Base-by-base conservation (phyloP, 1,140 invertebrate genomes). In the Lordiphosa clarofinis region DNA sequence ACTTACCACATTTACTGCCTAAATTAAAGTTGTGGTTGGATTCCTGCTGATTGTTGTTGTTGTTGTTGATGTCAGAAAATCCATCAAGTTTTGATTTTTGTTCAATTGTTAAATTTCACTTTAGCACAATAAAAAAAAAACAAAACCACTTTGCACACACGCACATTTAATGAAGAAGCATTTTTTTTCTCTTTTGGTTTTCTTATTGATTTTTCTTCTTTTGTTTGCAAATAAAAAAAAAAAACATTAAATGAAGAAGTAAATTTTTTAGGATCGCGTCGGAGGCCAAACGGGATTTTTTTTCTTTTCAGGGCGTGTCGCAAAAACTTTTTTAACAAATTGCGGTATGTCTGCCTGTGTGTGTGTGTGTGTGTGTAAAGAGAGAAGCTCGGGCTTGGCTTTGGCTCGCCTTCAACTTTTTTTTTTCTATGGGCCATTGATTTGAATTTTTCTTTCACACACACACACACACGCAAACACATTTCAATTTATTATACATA, bases 371-470 rank as follows among this genome's bases (percentile, higher is more conserved):
- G 28, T 31, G 28, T 31, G 7, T 31, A 28, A 10, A 53, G 21
- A 43, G 15, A 31, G 28, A 31, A 31, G 28, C 28, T 31, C 28
- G 28, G 28, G 28, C 28, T 55, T 56, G 58, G 37, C 37, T 53
- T 49, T 42, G 37, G 37, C 37, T 13, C n/a, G 37, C 37, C 12
- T 38, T 56, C 58, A 36, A 56, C 56, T 55, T 55, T 39, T 49
- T 55, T 55, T 44, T 49, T 60, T 65, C 7, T 56, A 46, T 56
- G 57, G 44, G 48, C 48, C 48, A 59, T 60, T 15, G 31, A 53
- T 54, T 55, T 42, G 7, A 33, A 43, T 59, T 37, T 59, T 53
- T 56, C 35, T 50, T 40, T 61, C 19, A 39, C 55, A 10, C 42
- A 9, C 36, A 35, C 28, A 31, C 28, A 31, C 28, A 31, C 28